Conservation (phyloP, 92 coral and sea anemone genomes). For the Epizoanthus ramosus region DNA sequence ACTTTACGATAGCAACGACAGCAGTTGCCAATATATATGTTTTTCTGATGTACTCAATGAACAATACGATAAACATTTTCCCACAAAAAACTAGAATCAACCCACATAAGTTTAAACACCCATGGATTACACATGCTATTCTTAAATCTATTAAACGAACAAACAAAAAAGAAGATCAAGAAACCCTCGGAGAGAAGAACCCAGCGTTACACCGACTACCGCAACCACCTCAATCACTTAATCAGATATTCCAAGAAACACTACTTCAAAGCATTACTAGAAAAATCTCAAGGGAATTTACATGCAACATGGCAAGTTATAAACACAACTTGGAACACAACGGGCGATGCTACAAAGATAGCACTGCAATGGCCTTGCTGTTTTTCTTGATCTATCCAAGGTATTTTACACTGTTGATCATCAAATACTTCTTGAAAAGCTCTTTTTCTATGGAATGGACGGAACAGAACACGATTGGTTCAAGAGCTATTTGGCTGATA, state of each 20-base stretch:
- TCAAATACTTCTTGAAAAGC: conserved; percentile 15
- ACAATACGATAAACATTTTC: conserved; percentile 9
- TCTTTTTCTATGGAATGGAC: neutral
- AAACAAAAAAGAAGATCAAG: neutral
- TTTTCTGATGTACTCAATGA: neutral
- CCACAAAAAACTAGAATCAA: neutral
- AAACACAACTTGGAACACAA: neutral
- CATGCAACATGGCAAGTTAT: conserved; percentile 1
- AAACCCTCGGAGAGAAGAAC: neutral
- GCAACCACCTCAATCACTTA: neutral
- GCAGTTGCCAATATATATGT: neutral
- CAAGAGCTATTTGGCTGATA: neutral
- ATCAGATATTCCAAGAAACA: neutral
- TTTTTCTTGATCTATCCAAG: conserved; percentile 28
- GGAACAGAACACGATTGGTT: neutral
- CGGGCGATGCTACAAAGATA: neutral
- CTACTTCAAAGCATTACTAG: conserved; percentile 1
- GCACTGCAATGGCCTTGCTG: neutral
- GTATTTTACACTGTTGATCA: conserved; percentile 23
- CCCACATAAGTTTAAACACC: neutral
- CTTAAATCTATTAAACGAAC: neutral
- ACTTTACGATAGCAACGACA: neutral
- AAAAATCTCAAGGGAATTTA: conserved; percentile 19
- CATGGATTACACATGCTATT: neutral
- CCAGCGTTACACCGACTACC: neutral